Evolutionary conservation across 2,113 vertebrate species (phyloP), one percentile per base, ranked within the genome.

Genomic region (Oreochromis aureus): DNA sequence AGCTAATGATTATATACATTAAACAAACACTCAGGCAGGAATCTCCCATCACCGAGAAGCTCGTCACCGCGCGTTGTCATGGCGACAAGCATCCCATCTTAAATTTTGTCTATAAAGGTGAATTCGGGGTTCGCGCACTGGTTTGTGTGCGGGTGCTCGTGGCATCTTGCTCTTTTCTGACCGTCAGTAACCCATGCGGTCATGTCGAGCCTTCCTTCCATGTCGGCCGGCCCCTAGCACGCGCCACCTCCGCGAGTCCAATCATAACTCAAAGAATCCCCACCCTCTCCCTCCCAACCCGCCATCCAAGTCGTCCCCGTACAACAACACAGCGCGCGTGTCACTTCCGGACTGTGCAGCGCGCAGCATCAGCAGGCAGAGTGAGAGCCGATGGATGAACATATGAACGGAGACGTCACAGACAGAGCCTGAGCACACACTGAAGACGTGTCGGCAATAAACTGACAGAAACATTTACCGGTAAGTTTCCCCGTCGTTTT

Each of bases 231-330:
- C 87, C 95, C 96, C 91, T 79, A 48, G 90, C 95, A 95, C 96
- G 96, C 96, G 95, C 96, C 96, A 97, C 96, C 90, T 85, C 12
- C 13, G 78, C 51, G 41, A 34, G 89, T 87, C 96, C 96, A 97
- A 97, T 95, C 94, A 93, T 76, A 86, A 81, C 19, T 87, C 92
- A 80, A 86, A 15, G 54, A 87, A 63, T 61, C 46, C n/a, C 13
- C 27, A 56, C 11, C 22, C 41, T 10, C 13, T 10, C 27, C 5
- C 39, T 3, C n/a, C 27, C 51, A 4, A 2, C 24, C 30, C n/a
- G 1, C 44, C 66, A 32, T 32, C 44, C 73, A 78, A 8, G 15
- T 48, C 58, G 7, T 41, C 54, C 59, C 18, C 54, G 6, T 2
- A 78, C 85, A 80, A 78, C 86, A 56, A 13, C 76, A 80, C 87